phyloP scores from a whole-genome alignment of 1,140 invertebrate species.

The Sycobia sp. region DNA sequence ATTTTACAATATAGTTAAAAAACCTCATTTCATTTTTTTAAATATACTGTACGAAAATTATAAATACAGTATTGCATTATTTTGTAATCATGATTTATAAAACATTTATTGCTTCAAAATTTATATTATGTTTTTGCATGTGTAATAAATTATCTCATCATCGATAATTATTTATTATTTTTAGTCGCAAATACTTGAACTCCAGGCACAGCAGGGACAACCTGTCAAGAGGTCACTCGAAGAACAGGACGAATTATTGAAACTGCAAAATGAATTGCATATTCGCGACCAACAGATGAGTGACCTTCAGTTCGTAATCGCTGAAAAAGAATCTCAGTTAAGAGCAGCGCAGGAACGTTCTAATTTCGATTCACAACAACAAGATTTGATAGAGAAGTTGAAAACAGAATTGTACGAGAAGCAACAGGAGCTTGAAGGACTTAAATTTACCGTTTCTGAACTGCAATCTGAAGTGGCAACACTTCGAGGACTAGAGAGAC shows the following conservation, averaged over 20 bases:
- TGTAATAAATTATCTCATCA: not conserved
- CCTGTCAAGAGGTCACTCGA: constrained; percentile 13
- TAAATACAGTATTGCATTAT: too few species aligned
- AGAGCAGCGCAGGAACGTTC: constrained; percentile 26
- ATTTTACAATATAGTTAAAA: not conserved
- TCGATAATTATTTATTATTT: not conserved
- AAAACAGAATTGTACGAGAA: constrained; percentile 44
- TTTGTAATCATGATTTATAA: too few species aligned
- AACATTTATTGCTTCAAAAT: too few species aligned
- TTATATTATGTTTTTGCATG: too few species aligned
- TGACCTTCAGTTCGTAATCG: constrained; percentile 44
- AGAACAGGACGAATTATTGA: constrained; percentile 37
- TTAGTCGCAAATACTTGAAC: not conserved
- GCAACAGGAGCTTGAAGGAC: constrained; percentile 43
- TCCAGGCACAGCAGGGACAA: not conserved
- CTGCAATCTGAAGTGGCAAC: constrained; percentile 39
- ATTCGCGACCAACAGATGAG: constrained; percentile 41
- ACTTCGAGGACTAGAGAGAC: constrained; percentile 35
- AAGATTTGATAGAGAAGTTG: constrained; percentile 41
- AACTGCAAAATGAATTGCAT: constrained; percentile 41
- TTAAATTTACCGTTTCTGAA: constrained; percentile 36
- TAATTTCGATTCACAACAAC: constrained; percentile 42
- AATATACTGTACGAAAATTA: too few species aligned
- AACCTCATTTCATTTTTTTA: too few species aligned
- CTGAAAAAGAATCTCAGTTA: constrained; percentile 49